A percentile compares a stretch with the other conserved stretches of the same genome.
Conservation (phyloP, 2,113 vertebrate genomes). For the Ceratotherium simum region DNA sequence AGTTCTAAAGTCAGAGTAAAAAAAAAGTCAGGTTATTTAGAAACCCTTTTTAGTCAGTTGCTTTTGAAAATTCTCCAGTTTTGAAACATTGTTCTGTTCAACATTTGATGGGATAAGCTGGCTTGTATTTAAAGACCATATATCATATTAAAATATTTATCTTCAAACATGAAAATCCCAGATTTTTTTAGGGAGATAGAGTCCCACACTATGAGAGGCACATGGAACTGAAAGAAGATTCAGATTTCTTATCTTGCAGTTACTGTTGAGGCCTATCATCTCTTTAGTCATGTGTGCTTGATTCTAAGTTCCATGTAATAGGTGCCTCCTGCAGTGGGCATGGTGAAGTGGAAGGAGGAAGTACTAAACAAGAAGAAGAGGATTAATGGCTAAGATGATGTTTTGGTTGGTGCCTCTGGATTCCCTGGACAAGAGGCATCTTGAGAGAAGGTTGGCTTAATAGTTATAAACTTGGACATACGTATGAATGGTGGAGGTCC, state of each 20-base stretch:
- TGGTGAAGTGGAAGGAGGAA: neutral
- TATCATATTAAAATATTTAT: neutral
- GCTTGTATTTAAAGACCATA: neutral
- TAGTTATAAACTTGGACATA: neutral
- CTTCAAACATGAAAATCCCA: neutral
- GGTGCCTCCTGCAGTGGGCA: neutral
- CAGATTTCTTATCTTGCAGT: neutral
- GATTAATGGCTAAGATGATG: neutral
- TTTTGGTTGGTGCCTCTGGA: neutral
- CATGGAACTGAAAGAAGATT: neutral
- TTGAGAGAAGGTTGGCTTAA: conserved; percentile 11
- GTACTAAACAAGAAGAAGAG: neutral
- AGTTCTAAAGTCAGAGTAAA: conserved; percentile 48
- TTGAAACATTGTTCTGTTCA: conserved; percentile 37
- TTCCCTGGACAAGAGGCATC: neutral
- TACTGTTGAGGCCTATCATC: neutral
- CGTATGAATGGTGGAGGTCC: neutral
- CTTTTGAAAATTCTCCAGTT: conserved; percentile 10
- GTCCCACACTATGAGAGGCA: neutral
- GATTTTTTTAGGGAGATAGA: neutral
- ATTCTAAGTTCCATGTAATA: neutral
- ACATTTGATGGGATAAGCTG: neutral
- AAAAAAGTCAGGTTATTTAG: neutral
- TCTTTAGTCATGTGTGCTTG: neutral
- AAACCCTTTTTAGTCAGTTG: conserved; percentile 23